A percentile compares a stretch with the other conserved stretches of the same genome.
These are phyloP conservation scores for Carassius carassius DNA, from an alignment of 2,113 vertebrate genomes.

Conservation along the genomic window DNA sequence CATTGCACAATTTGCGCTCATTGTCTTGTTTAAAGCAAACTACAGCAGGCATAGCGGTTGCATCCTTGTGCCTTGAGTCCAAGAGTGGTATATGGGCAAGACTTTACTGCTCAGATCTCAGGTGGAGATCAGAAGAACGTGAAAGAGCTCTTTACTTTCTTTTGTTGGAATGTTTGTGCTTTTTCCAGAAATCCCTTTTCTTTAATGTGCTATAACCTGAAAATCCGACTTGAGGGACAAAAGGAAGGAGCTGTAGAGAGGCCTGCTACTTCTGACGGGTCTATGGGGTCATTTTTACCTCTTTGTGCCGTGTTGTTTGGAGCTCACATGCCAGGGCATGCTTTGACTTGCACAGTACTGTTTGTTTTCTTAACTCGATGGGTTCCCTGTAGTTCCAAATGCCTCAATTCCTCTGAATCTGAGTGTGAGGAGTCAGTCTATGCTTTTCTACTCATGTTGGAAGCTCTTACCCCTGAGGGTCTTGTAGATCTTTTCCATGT, in stretches of 20 bases:
- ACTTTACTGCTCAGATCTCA: slow-evolving; percentile 5
- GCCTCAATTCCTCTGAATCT: neutral
- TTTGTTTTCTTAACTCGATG: slow-evolving; percentile 32
- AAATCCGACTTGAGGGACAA: slow-evolving; percentile 4
- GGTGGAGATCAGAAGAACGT: slow-evolving; percentile 26
- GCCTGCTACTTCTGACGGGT: slow-evolving; percentile 41
- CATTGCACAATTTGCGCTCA: neutral
- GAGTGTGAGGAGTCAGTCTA: neutral
- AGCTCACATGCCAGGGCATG: slow-evolving; percentile 43
- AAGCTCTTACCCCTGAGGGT: neutral
- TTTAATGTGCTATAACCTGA: slow-evolving; percentile 15
- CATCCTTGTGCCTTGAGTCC: neutral
- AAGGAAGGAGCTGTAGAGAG: slow-evolving; percentile 19
- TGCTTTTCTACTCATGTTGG: slow-evolving; percentile 12
- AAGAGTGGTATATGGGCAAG: slow-evolving; percentile 1
- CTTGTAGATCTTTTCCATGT: neutral
- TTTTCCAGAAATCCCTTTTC: neutral
- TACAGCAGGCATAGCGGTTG: neutral
- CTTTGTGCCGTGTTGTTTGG: slow-evolving; percentile 40
- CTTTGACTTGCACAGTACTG: slow-evolving; percentile 45
- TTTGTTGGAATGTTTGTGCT: slow-evolving; percentile 7
- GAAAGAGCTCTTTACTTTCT: slow-evolving; percentile 2
- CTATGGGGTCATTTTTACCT: slow-evolving; percentile 48
- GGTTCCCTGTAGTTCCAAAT: slow-evolving; percentile 35
- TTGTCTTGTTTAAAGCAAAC: slow-evolving; percentile 33